Conservation (phyloP, 2,888 invertebrate genomes). For the Mechanitis messenoides region DNA sequence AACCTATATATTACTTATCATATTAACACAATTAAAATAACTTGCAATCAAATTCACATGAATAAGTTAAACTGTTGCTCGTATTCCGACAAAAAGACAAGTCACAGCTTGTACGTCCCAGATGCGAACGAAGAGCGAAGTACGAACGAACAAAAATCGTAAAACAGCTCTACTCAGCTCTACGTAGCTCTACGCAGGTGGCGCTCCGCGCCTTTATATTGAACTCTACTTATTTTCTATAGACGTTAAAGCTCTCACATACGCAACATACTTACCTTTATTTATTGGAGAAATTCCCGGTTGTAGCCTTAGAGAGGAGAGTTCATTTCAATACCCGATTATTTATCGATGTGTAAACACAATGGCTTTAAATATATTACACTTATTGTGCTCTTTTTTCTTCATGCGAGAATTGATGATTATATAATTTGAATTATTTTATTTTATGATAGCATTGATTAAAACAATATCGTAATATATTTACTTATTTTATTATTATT, state of each 20-base stretch:
- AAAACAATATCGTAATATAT: no score
- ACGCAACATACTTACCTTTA: slow-evolving; percentile 24
- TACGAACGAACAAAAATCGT: slow-evolving; percentile 37
- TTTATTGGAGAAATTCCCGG: slow-evolving; percentile 13
- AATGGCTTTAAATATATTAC: no score
- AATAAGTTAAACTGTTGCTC: background rate
- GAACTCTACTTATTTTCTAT: slow-evolving; percentile 26
- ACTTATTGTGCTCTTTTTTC: no score
- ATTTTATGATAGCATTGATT: background rate
- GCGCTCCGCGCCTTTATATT: slow-evolving; percentile 36
- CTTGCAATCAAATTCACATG: no score
- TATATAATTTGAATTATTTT: background rate
- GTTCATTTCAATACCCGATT: background rate
- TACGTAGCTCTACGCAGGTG: slow-evolving; percentile 36
- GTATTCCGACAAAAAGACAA: background rate
- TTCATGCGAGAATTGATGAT: no score
- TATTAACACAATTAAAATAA: no score
- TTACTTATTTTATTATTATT: no score
- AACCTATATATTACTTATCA: no score
- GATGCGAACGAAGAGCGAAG: slow-evolving; percentile 32
- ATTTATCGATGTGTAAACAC: background rate
- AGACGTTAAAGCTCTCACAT: slow-evolving; percentile 28
- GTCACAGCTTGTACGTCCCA: slow-evolving; percentile 30
- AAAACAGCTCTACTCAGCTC: slow-evolving; percentile 35
- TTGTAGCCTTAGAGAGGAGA: background rate